Conservation (phyloP, 2,888 invertebrate species). For the Osmoderma eremita region DNA sequence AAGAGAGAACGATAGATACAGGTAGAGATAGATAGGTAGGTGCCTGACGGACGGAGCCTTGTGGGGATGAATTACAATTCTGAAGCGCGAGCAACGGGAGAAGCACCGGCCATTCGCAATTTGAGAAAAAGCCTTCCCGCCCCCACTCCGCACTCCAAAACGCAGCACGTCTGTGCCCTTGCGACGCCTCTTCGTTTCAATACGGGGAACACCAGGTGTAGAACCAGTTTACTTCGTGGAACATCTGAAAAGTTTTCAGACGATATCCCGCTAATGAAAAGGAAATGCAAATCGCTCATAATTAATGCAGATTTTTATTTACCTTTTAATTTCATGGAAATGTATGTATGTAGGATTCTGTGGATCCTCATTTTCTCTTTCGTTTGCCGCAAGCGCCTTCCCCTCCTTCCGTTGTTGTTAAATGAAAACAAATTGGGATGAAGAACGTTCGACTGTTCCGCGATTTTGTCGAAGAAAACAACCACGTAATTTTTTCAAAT, state of each 20-base stretch:
- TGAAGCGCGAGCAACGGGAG: slow-evolving; percentile 8
- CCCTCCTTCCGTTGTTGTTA: background rate
- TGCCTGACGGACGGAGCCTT: background rate
- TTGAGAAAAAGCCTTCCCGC: slow-evolving; percentile 26
- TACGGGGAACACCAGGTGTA: slow-evolving; percentile 21
- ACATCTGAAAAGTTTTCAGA: slow-evolving; percentile 25
- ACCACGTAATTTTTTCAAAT: no score
- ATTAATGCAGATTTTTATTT: slow-evolving; percentile 39
- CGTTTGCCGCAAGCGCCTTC: slow-evolving; percentile 6
- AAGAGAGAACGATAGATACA: background rate
- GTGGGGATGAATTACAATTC: slow-evolving; percentile 32
- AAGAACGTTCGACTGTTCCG: no score
- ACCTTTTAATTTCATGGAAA: slow-evolving; percentile 36
- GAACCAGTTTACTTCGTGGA: slow-evolving; percentile 3
- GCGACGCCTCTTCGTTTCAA: slow-evolving; percentile 3
- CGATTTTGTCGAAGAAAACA: no score
- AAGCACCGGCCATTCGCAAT: slow-evolving; percentile 30
- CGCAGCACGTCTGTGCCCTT: background rate
- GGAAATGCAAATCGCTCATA: slow-evolving; percentile 34
- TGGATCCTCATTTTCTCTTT: slow-evolving; percentile 19
- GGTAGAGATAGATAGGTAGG: background rate
- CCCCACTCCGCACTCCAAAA: background rate
- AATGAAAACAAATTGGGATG: background rate
- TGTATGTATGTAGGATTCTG: slow-evolving; percentile 26
- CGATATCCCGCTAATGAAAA: slow-evolving; percentile 29